Evolutionary conservation across 1,140 invertebrate species (phyloP), one percentile per base, ranked within the genome.

Genomic region (Drosophila triauraria): DNA sequence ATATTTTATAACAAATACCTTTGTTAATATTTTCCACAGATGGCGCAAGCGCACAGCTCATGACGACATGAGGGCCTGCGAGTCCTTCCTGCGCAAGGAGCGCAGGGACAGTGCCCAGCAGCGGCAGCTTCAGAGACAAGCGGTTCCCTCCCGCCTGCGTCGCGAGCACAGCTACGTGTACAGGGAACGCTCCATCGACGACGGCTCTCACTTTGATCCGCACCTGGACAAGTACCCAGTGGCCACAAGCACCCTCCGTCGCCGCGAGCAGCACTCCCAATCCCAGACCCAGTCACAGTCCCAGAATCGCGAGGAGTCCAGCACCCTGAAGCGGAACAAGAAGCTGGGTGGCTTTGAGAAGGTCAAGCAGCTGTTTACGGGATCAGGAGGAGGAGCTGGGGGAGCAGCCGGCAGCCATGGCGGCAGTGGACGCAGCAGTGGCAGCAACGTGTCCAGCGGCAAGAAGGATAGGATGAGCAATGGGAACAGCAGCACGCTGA

Each of bases 341-440:
- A 95, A 95, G 80, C 92, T 95, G 82, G 95, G 95, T 84, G 94
- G 95, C 90, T 94, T 95, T 68, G 95, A 95, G 92, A 95, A 95
- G 93, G 95, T 95, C 77, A 93, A 92, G 38, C 86, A 92, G 59
- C 70, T 93, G 57, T 91, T 93, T n/a, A 92, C 82, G 8, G 88
- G 91, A 3, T 56, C 57, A 3, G 70, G 67, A 1, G 70, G 70
- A 13, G 48, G 57, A 15, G 56, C 57, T 4, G 42, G 42, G 1
- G 70, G 67, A 8, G 74, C 63, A n/a, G 51, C 54, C 4, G 68
- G 74, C 35, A 78, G 79, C 13, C 48, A 84, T 20, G 87, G 84
- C 0, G 78, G 78, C 35, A 91, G 78, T 25, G 80, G 87, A 12
- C 86, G 85, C 57, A 92, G 77, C 56, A 80, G 81, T 23, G 70